phyloP scores from a whole-genome alignment of 2,797 vertebrate genomes.

The Silurus aristotelis region DNA sequence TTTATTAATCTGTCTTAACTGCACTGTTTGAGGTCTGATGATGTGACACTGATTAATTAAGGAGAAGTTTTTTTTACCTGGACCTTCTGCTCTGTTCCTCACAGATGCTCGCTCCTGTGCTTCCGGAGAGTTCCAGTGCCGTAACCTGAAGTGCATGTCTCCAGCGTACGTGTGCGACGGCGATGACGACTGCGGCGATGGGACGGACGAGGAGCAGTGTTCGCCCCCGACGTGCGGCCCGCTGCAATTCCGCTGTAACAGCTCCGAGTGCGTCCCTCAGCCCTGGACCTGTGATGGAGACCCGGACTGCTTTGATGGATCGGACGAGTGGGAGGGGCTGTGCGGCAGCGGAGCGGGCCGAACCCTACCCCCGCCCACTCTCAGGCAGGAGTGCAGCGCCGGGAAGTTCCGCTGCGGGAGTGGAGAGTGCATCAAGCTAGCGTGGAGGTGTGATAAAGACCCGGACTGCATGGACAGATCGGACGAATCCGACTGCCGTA shows the following conservation, averaged over 20 bases:
- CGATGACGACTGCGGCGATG: conserved; percentile 88
- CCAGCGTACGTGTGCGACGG: conserved; percentile 87
- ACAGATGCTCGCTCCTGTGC: conserved; percentile 82
- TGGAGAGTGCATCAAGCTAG: conserved; percentile 88
- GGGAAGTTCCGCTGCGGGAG: conserved; percentile 88
- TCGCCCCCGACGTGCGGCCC: conserved; percentile 85
- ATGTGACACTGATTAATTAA: too few relatives aligned
- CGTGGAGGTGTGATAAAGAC: conserved; percentile 95
- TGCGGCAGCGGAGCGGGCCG: conserved; percentile 70
- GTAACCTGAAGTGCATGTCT: conserved; percentile 89
- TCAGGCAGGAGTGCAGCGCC: conserved; percentile 75
- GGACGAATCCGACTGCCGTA: conserved; percentile 92
- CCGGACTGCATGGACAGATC: conserved; percentile 98
- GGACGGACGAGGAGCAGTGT: conserved; percentile 91
- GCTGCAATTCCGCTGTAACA: conserved; percentile 89
- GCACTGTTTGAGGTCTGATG: too few relatives aligned
- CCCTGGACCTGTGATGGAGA: conserved; percentile 95
- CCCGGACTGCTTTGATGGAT: conserved; percentile 88
- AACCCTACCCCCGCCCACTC: conserved; percentile 51
- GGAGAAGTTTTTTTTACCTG: not conserved
- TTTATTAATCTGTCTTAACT: too few relatives aligned
- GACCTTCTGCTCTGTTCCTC: not conserved
- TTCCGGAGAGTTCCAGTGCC: conserved; percentile 85
- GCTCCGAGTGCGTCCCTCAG: conserved; percentile 87
- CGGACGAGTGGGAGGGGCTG: conserved; percentile 83